Evolutionary conservation across 2,888 invertebrate species (phyloP).

Genomic region (Stegophylla sp.): DNA sequence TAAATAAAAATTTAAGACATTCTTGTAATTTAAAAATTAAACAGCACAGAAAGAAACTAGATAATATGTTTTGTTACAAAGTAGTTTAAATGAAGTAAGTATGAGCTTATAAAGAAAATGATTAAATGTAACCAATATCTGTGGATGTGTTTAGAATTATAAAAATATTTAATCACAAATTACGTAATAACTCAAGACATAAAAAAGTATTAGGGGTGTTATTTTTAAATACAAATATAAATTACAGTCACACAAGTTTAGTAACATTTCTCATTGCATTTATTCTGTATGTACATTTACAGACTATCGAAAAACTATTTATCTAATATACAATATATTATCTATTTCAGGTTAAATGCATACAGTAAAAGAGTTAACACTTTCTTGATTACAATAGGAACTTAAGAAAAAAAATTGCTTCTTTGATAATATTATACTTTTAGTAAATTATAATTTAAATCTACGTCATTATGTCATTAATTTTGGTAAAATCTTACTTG

Average conservation of each 20-base stretch:
- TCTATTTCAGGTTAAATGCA: background rate
- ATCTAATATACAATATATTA: background rate
- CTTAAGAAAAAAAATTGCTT: background rate
- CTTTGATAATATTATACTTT: background rate
- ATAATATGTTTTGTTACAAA: background rate
- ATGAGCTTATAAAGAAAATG: background rate
- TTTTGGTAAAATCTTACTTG: background rate
- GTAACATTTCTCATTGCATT: background rate
- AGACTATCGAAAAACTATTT: background rate
- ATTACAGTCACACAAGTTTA: background rate
- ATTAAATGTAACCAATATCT: background rate
- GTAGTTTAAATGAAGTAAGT: background rate
- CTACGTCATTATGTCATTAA: background rate
- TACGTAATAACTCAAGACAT: background rate
- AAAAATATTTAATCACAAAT: background rate
- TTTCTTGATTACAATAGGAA: background rate
- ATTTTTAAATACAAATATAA: background rate
- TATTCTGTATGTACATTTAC: background rate
- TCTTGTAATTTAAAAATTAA: background rate
- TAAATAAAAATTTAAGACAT: background rate
- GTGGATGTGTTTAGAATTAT: background rate
- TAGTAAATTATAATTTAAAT: background rate
- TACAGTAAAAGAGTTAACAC: background rate
- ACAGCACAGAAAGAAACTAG: background rate
- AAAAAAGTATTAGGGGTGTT: background rate